Evolutionary conservation across 2,113 vertebrate genomes (phyloP).

Genomic region (Hylia prasina): DNA sequence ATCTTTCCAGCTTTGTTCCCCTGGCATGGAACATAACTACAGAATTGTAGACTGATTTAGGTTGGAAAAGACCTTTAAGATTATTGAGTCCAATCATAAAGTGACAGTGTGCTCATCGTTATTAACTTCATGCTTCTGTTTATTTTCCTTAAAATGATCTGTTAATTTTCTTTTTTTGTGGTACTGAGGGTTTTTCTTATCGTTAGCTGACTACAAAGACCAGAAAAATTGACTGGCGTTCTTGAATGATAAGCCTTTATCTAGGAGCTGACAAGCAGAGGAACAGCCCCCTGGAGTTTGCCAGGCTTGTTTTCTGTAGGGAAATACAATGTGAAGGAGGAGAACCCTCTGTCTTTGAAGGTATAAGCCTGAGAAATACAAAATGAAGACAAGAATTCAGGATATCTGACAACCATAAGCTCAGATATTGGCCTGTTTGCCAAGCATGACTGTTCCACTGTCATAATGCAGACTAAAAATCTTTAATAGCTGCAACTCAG

Average conservation of each 20-base stretch:
- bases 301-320: not conserved
- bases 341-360: not conserved
- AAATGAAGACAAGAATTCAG: not conserved
- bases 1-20: not conserved
- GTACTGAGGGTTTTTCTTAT: not conserved
- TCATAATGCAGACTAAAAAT: not conserved
- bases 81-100: not conserved
- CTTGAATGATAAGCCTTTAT: not conserved
- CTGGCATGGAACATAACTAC: not conserved
- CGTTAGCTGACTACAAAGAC: not conserved
- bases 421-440: not conserved
- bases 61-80: not conserved
- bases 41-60: not conserved
- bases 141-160: not conserved
- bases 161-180: not conserved
- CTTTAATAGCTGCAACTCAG: not conserved
- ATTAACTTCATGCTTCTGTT: not conserved
- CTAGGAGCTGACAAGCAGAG: not conserved
- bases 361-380: not conserved
- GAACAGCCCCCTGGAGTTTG: not conserved
- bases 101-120: not conserved
- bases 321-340: not conserved
- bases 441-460: not conserved
- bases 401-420: not conserved
- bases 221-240: not conserved